These are phyloP conservation scores for Patella ulyssiponensis DNA, from an alignment of 2,888 invertebrate species.

Conservation along the genomic window DNA sequence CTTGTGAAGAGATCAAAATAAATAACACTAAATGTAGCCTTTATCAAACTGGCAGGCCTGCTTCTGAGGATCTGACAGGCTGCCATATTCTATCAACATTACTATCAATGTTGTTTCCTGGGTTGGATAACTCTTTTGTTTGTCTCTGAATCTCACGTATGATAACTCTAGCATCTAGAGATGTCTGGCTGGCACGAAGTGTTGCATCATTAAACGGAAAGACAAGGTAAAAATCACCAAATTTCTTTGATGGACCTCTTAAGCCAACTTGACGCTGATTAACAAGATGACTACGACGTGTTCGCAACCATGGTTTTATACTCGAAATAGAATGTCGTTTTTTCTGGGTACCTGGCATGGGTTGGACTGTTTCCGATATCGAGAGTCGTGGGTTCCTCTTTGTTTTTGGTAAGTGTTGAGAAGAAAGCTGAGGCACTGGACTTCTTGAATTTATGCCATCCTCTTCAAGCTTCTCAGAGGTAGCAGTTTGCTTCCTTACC, in stretches of 20 bases:
- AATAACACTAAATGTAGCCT: too few species aligned
- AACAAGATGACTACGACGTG: conserved; percentile 22
- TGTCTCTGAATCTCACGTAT: conserved; percentile 60
- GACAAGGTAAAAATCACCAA: conserved; percentile 85
- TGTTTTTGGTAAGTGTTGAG: not conserved
- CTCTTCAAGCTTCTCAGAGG: not conserved
- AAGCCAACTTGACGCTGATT: conserved; percentile 18
- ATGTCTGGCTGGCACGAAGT: conserved; percentile 45
- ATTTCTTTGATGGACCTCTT: conserved; percentile 62
- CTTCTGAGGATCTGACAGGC: not conserved
- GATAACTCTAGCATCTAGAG: conserved; percentile 55
- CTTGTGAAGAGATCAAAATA: too few species aligned
- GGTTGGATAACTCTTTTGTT: conserved; percentile 38
- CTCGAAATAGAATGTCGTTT: conserved; percentile 6
- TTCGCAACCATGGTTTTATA: conserved; percentile 12
- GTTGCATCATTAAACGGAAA: conserved; percentile 77
- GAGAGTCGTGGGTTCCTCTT: conserved; percentile 10
- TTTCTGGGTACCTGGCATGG: not conserved
- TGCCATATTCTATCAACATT: not conserved
- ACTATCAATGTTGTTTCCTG: not conserved
- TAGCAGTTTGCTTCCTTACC: not conserved
- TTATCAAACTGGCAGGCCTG: too few species aligned
- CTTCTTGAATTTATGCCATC: not conserved
- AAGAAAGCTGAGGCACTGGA: not conserved
- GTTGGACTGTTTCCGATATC: conserved; percentile 9